Evolutionary conservation across 2,113 vertebrate species (phyloP).

Genomic region (Laterallus jamaicensis): DNA sequence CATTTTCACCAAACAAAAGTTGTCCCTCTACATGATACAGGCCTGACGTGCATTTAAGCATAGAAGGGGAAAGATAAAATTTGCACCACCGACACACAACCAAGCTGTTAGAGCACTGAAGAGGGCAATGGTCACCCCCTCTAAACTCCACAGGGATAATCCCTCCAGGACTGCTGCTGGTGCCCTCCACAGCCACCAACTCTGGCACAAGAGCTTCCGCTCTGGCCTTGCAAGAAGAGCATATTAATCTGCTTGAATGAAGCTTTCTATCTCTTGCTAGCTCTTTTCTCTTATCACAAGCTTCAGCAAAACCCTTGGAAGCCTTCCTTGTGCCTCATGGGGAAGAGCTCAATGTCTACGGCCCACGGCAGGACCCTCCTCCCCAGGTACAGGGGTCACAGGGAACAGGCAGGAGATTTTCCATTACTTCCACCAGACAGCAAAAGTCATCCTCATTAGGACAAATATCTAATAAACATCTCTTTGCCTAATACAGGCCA

Average conservation of each 20-base stretch:
- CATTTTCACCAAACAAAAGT: background rate
- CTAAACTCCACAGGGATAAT: background rate
- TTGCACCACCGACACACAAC: background rate
- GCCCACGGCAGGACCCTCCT: background rate
- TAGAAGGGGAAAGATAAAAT: background rate
- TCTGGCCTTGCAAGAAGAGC: background rate
- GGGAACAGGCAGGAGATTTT: background rate
- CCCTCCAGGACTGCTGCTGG: background rate
- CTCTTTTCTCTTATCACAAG: background rate
- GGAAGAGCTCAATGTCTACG: fast-evolving
- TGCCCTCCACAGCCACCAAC: background rate
- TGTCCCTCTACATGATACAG: background rate
- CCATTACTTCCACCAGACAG: background rate
- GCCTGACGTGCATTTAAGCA: background rate
- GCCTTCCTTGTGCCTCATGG: background rate
- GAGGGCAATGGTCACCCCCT: fast-evolving
- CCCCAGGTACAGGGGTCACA: background rate
- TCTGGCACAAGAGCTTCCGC: background rate
- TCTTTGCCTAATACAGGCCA: background rate
- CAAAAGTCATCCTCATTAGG: background rate
- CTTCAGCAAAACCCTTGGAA: background rate
- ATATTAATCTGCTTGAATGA: background rate
- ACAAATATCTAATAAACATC: background rate
- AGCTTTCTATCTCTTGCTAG: background rate
- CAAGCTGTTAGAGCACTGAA: background rate